Percentiles rank a stretch among this genome's conserved stretches.
These are phyloP conservation scores for Catocala fraxini DNA, from an alignment of 2,888 invertebrate species.

Conservation along the genomic window DNA sequence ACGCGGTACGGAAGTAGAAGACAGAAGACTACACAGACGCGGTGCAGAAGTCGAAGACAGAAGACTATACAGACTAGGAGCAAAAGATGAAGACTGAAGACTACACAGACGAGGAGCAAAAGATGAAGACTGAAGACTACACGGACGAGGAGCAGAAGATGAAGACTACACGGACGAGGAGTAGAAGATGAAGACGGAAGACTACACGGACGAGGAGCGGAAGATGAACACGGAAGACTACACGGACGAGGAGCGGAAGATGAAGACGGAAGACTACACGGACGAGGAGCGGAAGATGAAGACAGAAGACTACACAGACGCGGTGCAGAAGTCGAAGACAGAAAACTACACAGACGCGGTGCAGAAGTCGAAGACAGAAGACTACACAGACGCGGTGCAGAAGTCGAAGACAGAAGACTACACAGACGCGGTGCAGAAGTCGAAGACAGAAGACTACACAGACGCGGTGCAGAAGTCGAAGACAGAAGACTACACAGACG, in stretches of 20 bases:
- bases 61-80: conserved; percentile 16
- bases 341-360: conserved; percentile 8
- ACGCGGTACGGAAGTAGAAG: too few species aligned
- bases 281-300: conserved; percentile 22
- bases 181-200: conserved; percentile 12
- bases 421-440: not conserved
- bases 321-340: conserved; percentile 15
- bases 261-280: conserved; percentile 15
- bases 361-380: conserved; percentile 6
- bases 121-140: conserved; percentile 11
- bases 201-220: conserved; percentile 19
- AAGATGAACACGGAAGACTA: conserved; percentile 14
- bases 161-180: conserved; percentile 21
- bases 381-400: conserved; percentile 1
- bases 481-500: too few species aligned
- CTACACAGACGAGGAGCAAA: conserved; percentile 17
- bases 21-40: conserved; percentile 4
- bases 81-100: conserved; percentile 6
- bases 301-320: conserved; percentile 9
- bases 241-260: conserved; percentile 2
- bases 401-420: conserved; percentile 7
- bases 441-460: conserved; percentile 8
- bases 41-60: conserved; percentile 15
- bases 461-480: too few species aligned
- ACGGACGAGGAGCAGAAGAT: conserved; percentile 20